Conservation (phyloP, 2,797 vertebrate species). For the Ciconia nigra region DNA sequence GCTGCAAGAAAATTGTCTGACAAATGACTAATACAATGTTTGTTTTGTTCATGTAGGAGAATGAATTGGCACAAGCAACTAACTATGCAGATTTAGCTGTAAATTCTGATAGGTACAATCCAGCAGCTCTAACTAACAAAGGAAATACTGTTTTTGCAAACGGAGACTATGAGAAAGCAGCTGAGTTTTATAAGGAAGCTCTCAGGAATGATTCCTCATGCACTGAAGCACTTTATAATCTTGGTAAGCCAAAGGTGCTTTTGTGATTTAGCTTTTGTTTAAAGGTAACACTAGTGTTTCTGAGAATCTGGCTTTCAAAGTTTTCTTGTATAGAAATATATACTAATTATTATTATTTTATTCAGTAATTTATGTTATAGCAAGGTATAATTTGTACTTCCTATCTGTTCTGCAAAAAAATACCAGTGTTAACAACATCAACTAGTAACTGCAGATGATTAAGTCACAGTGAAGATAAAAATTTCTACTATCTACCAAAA, state of each 20-base stretch:
- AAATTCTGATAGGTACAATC: constrained; percentile 93
- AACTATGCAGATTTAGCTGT: constrained; percentile 93
- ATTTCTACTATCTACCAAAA: background rate
- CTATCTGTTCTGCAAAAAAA: background rate
- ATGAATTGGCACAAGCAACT: constrained; percentile 89
- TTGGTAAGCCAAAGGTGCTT: constrained; percentile 78
- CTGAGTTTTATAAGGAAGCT: constrained; percentile 95
- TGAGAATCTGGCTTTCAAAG: background rate
- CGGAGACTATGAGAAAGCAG: constrained; percentile 91
- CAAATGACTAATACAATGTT: constrained; percentile 8
- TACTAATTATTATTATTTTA: background rate
- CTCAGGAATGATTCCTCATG: constrained; percentile 96
- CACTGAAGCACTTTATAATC: constrained; percentile 95
- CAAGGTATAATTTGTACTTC: background rate
- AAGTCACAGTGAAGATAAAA: background rate
- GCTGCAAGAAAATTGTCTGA: background rate
- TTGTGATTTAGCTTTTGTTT: background rate
- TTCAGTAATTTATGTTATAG: background rate
- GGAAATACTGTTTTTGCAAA: constrained; percentile 90
- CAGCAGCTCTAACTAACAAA: constrained; percentile 94
- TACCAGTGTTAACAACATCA: background rate
- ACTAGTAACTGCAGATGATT: background rate
- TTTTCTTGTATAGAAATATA: background rate
- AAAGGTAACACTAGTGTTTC: background rate
- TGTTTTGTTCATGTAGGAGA: constrained; percentile 80